Evolutionary conservation across 2,797 vertebrate genomes (phyloP).

Genomic region (Champsocephalus esox): DNA sequence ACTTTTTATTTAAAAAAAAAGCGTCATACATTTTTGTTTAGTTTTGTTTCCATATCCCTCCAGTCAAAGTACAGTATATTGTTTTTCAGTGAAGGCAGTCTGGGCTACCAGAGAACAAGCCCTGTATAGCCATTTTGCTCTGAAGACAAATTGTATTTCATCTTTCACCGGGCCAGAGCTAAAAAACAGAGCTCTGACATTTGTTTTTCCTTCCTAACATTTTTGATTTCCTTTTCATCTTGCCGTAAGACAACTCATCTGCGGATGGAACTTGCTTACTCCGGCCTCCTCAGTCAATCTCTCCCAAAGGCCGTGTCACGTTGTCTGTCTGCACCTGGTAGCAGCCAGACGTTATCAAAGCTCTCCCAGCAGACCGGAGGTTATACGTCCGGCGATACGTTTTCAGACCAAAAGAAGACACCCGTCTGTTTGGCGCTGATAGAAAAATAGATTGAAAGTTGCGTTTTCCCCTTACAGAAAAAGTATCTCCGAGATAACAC

Average conservation of each 20-base stretch:
- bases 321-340: constrained; percentile 64
- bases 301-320: constrained; percentile 61
- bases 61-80: constrained; percentile 10
- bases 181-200: constrained; percentile 51
- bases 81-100: constrained; percentile 25
- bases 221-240: constrained; percentile 81
- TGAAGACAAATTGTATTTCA: constrained; percentile 64
- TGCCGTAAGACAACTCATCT: constrained; percentile 75
- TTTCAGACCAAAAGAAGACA: constrained; percentile 58
- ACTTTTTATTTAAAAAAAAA: too few relatives aligned
- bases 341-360: constrained; percentile 74
- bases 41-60: neutral
- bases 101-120: constrained; percentile 12
- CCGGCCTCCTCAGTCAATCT: constrained; percentile 78
- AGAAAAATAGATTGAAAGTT: constrained; percentile 82
- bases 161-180: constrained; percentile 46
- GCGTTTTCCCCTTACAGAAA: constrained; percentile 28
- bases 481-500: constrained; percentile 67
- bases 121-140: constrained; percentile 40
- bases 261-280: constrained; percentile 75
- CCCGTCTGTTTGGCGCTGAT: constrained; percentile 72
- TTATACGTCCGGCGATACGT: constrained; percentile 63
- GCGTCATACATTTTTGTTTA: too few relatives aligned
- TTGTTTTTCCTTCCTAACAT: constrained; percentile 53
- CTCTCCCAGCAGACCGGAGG: constrained; percentile 47